phyloP scores from a whole-genome alignment of 2,797 vertebrate genomes.

The Sebastes iracundus region DNA sequence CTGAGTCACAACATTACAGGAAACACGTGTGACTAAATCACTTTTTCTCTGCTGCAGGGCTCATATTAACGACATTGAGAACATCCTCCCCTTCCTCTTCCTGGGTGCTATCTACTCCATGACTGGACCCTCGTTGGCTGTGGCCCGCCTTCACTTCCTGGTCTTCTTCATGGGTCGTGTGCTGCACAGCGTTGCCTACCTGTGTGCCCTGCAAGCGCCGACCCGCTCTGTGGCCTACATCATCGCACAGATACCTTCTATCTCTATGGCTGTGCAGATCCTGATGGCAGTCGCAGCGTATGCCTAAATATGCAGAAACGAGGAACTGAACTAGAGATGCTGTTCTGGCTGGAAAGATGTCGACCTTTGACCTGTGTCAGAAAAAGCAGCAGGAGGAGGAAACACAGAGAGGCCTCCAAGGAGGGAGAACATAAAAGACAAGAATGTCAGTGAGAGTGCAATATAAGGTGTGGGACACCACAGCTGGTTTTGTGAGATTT shows the following conservation, averaged over 20 bases:
- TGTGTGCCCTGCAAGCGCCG: conserved; percentile 85
- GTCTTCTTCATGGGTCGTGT: conserved; percentile 87
- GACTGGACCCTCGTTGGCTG: conserved; percentile 79
- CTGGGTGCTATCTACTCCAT: conserved; percentile 91
- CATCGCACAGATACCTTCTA: conserved; percentile 89
- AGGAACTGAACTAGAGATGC: background rate
- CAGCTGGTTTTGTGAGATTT: conserved; percentile 6
- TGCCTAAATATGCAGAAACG: conserved; percentile 60
- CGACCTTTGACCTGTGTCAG: background rate
- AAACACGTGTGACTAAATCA: background rate
- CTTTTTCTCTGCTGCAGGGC: conserved; percentile 78
- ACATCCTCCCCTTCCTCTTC: conserved; percentile 95
- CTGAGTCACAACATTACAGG: background rate
- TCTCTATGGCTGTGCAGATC: conserved; percentile 95
- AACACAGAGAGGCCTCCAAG: background rate
- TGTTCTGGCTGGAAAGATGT: background rate
- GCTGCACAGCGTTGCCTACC: conserved; percentile 90
- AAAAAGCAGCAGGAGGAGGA: background rate
- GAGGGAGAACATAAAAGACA: background rate
- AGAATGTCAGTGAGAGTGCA: conserved; percentile 44
- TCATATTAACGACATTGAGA: conserved; percentile 94
- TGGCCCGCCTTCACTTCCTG: conserved; percentile 91
- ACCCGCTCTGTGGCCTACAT: conserved; percentile 89
- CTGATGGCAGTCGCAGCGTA: conserved; percentile 74
- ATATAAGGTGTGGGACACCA: conserved; percentile 25